Conservation (phyloP, 2,797 vertebrate species). For the Myoxocephalus aenaeus region DNA sequence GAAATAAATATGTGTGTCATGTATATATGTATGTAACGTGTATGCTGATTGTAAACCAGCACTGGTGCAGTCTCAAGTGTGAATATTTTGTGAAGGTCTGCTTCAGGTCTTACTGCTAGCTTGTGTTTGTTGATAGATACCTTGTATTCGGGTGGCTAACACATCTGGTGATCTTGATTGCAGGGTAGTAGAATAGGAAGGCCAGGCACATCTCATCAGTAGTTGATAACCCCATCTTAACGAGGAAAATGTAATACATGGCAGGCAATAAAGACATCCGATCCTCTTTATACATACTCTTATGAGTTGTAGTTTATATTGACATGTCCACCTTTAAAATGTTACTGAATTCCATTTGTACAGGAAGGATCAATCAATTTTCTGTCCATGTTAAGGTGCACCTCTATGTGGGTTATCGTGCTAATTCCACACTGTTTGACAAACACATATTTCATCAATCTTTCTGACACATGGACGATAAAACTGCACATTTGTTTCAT, state of each 20-base stretch:
- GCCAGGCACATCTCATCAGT: conserved; percentile 83
- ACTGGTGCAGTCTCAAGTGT: neutral
- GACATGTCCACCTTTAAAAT: too few relatives aligned
- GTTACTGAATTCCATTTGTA: neutral
- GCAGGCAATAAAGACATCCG: neutral
- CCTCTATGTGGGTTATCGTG: neutral
- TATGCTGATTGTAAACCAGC: rapidly evolving
- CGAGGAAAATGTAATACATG: neutral
- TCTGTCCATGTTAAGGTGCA: neutral
- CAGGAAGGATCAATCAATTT: neutral
- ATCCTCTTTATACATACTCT: neutral
- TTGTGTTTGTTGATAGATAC: neutral
- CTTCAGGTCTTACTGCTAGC: conserved; percentile 50
- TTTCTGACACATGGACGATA: neutral
- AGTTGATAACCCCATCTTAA: conserved; percentile 76
- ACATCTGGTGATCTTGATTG: conserved; percentile 62
- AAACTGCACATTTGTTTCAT: neutral
- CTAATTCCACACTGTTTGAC: neutral
- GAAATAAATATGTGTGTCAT: neutral
- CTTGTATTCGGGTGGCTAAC: conserved; percentile 63
- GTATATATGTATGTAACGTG: neutral
- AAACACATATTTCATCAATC: neutral
- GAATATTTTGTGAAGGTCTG: neutral
- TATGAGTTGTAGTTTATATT: too few relatives aligned
- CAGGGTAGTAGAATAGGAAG: conserved; percentile 82